phyloP scores from a whole-genome alignment of 2,113 vertebrate genomes.

The Spermophilus dauricus region DNA sequence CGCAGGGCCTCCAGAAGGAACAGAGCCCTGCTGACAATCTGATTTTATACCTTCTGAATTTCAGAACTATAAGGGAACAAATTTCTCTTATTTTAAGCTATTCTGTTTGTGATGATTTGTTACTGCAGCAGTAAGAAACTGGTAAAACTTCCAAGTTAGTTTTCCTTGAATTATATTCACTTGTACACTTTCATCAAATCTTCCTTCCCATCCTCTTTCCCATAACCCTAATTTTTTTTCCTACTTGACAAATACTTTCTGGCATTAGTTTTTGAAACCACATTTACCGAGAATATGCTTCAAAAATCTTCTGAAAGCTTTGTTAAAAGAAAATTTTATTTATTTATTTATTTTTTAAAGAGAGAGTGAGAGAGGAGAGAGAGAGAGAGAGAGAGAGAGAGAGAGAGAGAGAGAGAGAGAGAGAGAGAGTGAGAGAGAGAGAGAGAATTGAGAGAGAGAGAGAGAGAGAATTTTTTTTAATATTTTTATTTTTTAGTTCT shows the following conservation, averaged over 20 bases:
- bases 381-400: no score
- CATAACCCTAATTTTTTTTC: neutral
- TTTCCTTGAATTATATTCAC: neutral
- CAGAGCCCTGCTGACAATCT: neutral
- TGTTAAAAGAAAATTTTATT: neutral
- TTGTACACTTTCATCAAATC: neutral
- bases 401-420: no score
- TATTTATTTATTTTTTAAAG: no score
- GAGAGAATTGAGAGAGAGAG: no score
- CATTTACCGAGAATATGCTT: neutral
- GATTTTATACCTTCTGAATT: neutral
- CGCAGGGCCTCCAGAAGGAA: neutral
- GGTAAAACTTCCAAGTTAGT: neutral
- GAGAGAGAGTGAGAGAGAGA: no score
- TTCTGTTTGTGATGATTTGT: neutral
- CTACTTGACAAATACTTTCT: neutral
- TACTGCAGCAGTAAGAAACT: neutral
- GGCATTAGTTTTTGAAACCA: neutral
- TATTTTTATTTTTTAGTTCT: no score
- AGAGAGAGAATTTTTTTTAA: no score
- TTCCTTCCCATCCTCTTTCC: neutral
- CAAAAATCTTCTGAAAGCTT: conserved; percentile 13
- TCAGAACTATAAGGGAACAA: neutral
- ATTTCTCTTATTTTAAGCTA: neutral
- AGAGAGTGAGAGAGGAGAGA: no score